Evolutionary conservation across 92 coral and sea anemone species (phyloP), one percentile per base, ranked within the genome.

Genomic region (Porites evermanni): DNA sequence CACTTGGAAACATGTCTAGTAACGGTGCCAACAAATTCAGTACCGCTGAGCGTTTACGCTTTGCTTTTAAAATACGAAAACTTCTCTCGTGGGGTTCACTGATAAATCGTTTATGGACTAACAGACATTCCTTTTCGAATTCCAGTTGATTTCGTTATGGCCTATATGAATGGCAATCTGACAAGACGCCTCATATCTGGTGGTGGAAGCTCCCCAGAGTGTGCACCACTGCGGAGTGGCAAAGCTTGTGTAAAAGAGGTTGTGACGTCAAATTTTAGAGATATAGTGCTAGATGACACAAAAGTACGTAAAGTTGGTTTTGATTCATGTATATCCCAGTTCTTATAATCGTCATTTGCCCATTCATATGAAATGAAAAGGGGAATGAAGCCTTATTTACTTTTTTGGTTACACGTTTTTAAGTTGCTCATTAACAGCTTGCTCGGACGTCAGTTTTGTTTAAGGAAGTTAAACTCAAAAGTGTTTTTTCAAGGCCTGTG

Each of bases 131-230:
- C 0, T 53, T 59, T 21, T 83, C 19, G 85, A 58, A 32, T 76
- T 79, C 26, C 70, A 97, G 99, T 95, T 69, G 94, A 92, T 64
- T 97, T 97, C 87, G 95, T 95, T 75, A 93, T 97, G 99, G 87
- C 82, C 26, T 97, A 87, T 85, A 95, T 93, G 92, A 79, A 85
- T 59, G 91, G 95, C 16, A 93, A 88, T 70, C 93, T 97, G 56
- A 75, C 89, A 75, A 88, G 98, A 74, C 84, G 93, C 74, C 81
- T 95, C 19, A 92, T 93, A 79, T 95, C 98, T 53, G 91, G 92
- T 5, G 88, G 85, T 72, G 80, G 84, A 69, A 88, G 83, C 13
- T 70, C 73, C 29, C 60, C 26, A 11, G 14, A 78, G 52, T 97
- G 97, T 86, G 85, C 91, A 67, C 51, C 73, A 63, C 64, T 87